A percentile compares a stretch with the other conserved stretches of the same genome.
These are phyloP conservation scores for Aratinga solstitialis DNA, from an alignment of 2,797 vertebrate genomes.

Conservation along the genomic window DNA sequence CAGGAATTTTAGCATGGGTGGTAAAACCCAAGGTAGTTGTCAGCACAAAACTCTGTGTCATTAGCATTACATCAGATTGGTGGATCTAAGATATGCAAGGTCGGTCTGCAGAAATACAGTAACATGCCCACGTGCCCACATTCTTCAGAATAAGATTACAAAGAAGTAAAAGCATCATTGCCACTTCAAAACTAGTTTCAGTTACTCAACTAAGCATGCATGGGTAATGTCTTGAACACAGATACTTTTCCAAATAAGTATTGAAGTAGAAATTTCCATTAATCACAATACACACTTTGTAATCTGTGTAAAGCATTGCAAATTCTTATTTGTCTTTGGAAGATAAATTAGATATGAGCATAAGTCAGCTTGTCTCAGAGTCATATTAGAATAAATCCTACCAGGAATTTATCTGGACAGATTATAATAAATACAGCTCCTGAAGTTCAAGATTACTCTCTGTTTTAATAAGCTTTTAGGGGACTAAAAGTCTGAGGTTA, in stretches of 20 bases:
- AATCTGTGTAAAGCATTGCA: background rate
- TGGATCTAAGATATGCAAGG: background rate
- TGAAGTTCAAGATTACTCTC: background rate
- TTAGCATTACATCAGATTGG: background rate
- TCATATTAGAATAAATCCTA: background rate
- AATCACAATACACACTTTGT: background rate
- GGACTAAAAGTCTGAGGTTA: background rate
- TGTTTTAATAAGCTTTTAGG: background rate
- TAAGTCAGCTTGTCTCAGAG: background rate
- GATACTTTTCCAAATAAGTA: background rate
- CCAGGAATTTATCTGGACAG: background rate
- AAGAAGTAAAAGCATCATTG: background rate
- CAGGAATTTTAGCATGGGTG: background rate
- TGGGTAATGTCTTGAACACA: background rate
- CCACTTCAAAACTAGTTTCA: background rate
- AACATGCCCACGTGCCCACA: fast-evolving
- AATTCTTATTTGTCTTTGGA: background rate
- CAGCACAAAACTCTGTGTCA: background rate
- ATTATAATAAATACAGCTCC: background rate
- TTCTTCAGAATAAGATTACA: background rate
- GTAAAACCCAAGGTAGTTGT: background rate
- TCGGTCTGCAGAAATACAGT: background rate
- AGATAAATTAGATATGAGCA: background rate
- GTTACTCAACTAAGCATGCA: background rate
- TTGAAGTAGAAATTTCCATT: background rate